Percentiles rank a stretch among this genome's conserved stretches.
Evolutionary conservation across 2,797 vertebrate genomes (phyloP).

Genomic region (Muscicapa comitata): DNA sequence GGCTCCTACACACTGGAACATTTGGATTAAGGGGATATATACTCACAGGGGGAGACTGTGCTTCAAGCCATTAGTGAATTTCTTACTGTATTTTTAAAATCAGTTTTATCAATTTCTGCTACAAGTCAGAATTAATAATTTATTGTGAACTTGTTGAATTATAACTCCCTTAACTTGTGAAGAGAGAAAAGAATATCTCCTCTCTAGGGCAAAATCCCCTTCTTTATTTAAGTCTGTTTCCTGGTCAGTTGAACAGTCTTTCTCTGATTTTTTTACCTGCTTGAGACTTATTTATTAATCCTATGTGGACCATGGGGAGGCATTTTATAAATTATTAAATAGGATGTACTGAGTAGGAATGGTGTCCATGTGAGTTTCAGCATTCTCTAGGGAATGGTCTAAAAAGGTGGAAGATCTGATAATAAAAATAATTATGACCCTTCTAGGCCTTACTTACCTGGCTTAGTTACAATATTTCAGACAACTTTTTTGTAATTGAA

Average conservation of each 20-base stretch:
- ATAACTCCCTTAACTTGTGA: background rate
- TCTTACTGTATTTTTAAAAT: background rate
- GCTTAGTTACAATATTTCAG: background rate
- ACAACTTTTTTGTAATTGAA: background rate
- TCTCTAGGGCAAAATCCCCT: background rate
- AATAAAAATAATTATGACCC: background rate
- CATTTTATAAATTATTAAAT: background rate
- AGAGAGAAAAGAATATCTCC: background rate
- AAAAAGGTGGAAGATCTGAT: background rate
- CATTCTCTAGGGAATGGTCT: background rate
- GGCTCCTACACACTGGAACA: background rate
- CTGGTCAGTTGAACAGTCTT: background rate
- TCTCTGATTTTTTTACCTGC: background rate
- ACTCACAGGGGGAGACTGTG: background rate
- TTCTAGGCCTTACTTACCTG: background rate
- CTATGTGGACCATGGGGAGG: background rate
- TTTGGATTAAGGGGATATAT: background rate
- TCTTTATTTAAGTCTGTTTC: background rate
- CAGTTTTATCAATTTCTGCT: slow-evolving; percentile 20
- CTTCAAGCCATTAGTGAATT: background rate
- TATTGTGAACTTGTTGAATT: slow-evolving; percentile 10
- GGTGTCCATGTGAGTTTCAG: background rate
- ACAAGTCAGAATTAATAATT: slow-evolving; percentile 14
- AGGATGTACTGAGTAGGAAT: background rate
- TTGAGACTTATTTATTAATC: slow-evolving; percentile 22